Conservation (phyloP, 2,888 invertebrate species). For the Ormia ochracea region DNA sequence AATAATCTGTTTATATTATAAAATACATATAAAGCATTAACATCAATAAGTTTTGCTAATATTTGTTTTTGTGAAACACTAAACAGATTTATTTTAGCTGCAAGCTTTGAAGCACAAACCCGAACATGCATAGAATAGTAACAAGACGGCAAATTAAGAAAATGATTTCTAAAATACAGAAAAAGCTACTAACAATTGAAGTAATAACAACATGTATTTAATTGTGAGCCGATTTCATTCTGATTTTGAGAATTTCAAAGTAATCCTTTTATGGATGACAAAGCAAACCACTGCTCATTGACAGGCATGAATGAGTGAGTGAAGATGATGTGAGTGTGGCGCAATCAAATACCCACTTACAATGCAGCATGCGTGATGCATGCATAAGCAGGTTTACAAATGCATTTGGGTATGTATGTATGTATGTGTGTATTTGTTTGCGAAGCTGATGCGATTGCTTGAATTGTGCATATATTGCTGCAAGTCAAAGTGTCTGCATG, state of each 20-base stretch:
- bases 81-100: too few species aligned
- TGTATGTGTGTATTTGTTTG: not conserved
- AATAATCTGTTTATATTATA: too few species aligned
- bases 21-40: too few species aligned
- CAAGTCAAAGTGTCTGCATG: slow-evolving; percentile 51
- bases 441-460: slow-evolving; percentile 22
- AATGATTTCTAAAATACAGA: too few species aligned
- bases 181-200: not conserved
- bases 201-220: not conserved
- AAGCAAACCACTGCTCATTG: slow-evolving; percentile 53
- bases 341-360: slow-evolving; percentile 54
- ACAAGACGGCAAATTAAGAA: too few species aligned
- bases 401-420: slow-evolving; percentile 5
- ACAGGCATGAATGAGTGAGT: slow-evolving; percentile 27
- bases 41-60: too few species aligned
- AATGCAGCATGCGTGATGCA: slow-evolving; percentile 39
- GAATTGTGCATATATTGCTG: slow-evolving; percentile 48
- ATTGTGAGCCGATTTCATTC: slow-evolving; percentile 26
- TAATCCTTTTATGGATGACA: slow-evolving; percentile 4
- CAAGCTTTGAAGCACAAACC: too few species aligned
- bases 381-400: slow-evolving; percentile 32
- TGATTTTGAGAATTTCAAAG: not conserved
- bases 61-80: too few species aligned
- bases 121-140: too few species aligned
- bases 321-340: slow-evolving; percentile 53